Base-by-base conservation (phyloP, 2,113 vertebrate genomes). In the Mystacornis crossleyi region DNA sequence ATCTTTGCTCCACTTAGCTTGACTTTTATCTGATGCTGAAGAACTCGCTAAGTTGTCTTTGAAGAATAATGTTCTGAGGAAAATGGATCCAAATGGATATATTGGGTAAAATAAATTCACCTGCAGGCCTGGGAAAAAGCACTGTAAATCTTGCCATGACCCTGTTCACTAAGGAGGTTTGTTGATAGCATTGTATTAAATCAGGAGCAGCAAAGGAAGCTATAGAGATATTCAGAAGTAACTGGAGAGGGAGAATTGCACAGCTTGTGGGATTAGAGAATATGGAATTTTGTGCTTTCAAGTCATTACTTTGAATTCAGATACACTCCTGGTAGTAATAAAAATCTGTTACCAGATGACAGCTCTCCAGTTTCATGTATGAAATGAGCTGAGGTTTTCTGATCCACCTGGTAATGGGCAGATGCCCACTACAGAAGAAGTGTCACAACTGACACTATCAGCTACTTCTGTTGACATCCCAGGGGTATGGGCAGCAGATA, bases 321-420 rank as follows among this genome's bases (percentile, higher is more conserved):
- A 90, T 79, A 64, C 64, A 72, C 93, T 96, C 96, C 58, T 93
- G 88, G 51, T 28, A 90, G 72, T 54, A 77, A 86, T 96, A 95
- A 95, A 90, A 96, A 88, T 95, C 81, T 90, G 82, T 94, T 93
- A 90, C 43, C 80, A 81, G 82, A 79, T 94, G 93, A 94, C 90
- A 96, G 88, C 72, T 93, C 61, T 92, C 89, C 75, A 69, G 82
- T 28, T 92, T 40, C 36, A 8, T 8, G 24, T 78, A 33, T 45
- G 60, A 71, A 78, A 86, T 28, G 69, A 72, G 70, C 50, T 79
- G 89, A 79, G 69, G 20, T 48, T 96, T 95, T 71, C 86, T 81
- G 11, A 38, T 91, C 34, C 90, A 74, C 72, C 85, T 81, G 85
- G 55, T 69, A 79, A 71, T 34, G 77, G 95, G 86, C 96, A 96